Percentiles rank a stretch among this genome's conserved stretches.
Conservation (phyloP, 2,113 vertebrate species). For the Mandrillus leucophaeus region DNA sequence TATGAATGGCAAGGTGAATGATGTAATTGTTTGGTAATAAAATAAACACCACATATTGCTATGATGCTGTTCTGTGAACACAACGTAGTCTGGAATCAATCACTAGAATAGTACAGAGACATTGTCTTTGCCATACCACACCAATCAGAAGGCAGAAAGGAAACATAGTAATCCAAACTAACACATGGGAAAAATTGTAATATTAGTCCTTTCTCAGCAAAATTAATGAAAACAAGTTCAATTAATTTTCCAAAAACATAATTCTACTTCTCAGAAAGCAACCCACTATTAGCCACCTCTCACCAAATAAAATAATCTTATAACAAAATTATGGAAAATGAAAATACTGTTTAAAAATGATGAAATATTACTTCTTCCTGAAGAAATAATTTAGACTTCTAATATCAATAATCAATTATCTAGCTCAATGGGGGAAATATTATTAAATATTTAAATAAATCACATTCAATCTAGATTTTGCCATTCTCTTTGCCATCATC, state of each 20-base stretch:
- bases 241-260: constrained; percentile 36
- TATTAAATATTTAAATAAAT: constrained; percentile 52
- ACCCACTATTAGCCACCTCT: not conserved
- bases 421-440: not conserved
- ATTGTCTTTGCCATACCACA: not conserved
- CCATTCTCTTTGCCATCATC: not conserved
- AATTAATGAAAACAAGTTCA: not conserved
- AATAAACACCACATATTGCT: not conserved
- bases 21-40: constrained; percentile 2
- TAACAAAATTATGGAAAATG: not conserved
- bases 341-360: not conserved
- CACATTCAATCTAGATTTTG: not conserved
- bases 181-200: not conserved
- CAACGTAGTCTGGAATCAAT: not conserved
- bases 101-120: not conserved
- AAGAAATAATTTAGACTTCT: not conserved
- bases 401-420: not conserved
- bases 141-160: not conserved
- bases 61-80: not conserved
- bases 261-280: constrained; percentile 28
- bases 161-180: constrained; percentile 42
- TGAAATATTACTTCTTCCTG: not conserved
- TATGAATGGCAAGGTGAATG: not conserved
- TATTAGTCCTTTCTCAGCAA: not conserved
- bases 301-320: not conserved